Evolutionary conservation across 2,888 invertebrate genomes (phyloP), one percentile per base, ranked within the genome.

Genomic region (Lasioglossum pauxillum): DNA sequence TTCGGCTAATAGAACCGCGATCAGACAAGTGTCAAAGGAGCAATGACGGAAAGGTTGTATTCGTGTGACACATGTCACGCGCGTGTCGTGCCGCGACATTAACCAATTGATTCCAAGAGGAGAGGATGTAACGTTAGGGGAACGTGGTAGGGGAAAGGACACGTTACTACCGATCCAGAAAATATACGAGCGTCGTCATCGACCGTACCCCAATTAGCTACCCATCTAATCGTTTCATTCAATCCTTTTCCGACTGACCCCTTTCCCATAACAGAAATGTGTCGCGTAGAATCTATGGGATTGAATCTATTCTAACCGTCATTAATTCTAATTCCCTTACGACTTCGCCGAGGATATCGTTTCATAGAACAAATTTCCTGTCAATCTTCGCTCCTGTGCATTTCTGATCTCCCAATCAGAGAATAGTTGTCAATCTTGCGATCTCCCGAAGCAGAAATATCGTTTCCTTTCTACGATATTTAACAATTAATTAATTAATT

Each of bases 91-190:
- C 80, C 41, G 83, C 75, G 81, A 80, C 78, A 92, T 91, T 93
- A 91, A 91, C 88, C 91, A 92, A 92, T 92, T 92, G 88, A 87
- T 89, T 69, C 76, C 27, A 72, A 88, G 88, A 87, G 88, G 87
- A 90, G 88, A 90, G 89, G 89, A 86, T 82, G 88, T 87, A 78
- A 80, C 76, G 81, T 81, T 80, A 81, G 88, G 84, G 84, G 84
- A 78, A 73, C 85, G 71, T 71, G 69, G 27, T n/a, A 60, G 64
- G 53, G 14, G 64, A 57, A 72, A 64, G 57, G 76, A 60, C 72
- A 81, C 53, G 84, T 71, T 86, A 89, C 85, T 85, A 83, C 53
- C 84, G 88, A 80, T 80, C 80, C 83, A 85, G 86, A 90, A 90
- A 91, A 89, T 84, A 89, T 89, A 38, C 49, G 73, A 82, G 49